phyloP scores from a whole-genome alignment of 2,113 vertebrate species.

The Epinephelus lanceolatus region DNA sequence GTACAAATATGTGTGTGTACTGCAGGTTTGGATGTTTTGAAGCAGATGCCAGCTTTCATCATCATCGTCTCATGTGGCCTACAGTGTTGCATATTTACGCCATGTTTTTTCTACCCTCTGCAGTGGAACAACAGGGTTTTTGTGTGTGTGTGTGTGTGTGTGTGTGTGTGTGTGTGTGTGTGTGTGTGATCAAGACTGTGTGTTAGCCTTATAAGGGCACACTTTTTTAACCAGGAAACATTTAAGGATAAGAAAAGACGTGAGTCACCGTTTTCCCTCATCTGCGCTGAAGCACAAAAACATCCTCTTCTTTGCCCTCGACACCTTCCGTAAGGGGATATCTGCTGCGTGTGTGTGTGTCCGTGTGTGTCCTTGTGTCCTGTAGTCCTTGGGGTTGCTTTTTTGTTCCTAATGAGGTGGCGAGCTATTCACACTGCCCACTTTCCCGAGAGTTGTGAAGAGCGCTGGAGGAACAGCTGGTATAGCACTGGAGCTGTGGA shows the following conservation, averaged over 20 bases:
- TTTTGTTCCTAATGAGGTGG: slow-evolving; percentile 64
- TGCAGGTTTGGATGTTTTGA: slow-evolving; percentile 38
- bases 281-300: slow-evolving; percentile 64
- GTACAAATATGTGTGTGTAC: not conserved
- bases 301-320: slow-evolving; percentile 66
- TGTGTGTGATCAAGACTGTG: slow-evolving; percentile 18
- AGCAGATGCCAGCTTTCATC: slow-evolving; percentile 60
- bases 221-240: slow-evolving; percentile 64
- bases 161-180: slow-evolving; percentile 9
- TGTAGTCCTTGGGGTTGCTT: slow-evolving; percentile 18
- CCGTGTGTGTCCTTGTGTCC: slow-evolving; percentile 5
- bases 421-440: slow-evolving; percentile 56
- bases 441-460: slow-evolving; percentile 47
- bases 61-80: slow-evolving; percentile 42
- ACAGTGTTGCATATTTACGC: slow-evolving; percentile 50
- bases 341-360: slow-evolving; percentile 17
- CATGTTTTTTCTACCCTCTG: slow-evolving; percentile 52
- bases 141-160: slow-evolving; percentile 15
- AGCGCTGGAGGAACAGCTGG: slow-evolving; percentile 51
- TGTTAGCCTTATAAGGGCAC: slow-evolving; percentile 70
- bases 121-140: slow-evolving; percentile 45
- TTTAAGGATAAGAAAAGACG: slow-evolving; percentile 71
- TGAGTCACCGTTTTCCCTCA: slow-evolving; percentile 70
- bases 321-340: slow-evolving; percentile 40
- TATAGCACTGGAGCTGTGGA: slow-evolving; percentile 18